Base-by-base conservation (phyloP, 2,113 vertebrate genomes). In the Dipodomys merriami region DNA sequence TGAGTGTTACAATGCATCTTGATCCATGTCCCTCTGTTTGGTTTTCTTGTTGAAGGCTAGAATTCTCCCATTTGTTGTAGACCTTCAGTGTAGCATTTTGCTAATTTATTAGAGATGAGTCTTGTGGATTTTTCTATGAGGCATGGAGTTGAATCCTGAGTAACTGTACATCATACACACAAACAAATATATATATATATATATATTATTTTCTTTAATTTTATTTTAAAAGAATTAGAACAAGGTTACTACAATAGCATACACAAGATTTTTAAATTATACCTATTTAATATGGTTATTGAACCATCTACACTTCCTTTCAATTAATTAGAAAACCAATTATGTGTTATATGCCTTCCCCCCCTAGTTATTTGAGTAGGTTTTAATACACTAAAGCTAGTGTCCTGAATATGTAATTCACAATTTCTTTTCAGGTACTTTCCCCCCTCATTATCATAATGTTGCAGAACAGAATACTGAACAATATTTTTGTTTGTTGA, bases 161-260 rank as follows among this genome's bases (percentile, higher is more conserved):
- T 39, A 39, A 39, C 39, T 39, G 39, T 39, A 39, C 39, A 39
- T 49, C 49, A 49, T 12, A 49, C 8, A 49, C 49, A 49, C 49
- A n/a, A n/a, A 49, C 49, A 49, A 8, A 49, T 1, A 49, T 0
- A 57, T 4, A 57, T 4, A 16, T 6, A 39, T 6, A 39, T 6
- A 39, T 6, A 39, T 39, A 39, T 39, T 57, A 57, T 57, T 57
- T 57, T 57, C 53, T 57, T 68, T 68, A 74, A 22, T 3, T 80
- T 90, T 79, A 73, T 93, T 11, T 79, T 30, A 25, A 91, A 80
- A 90, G 6, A 91, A 35, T 13, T 72, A 29, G 86, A 15, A 93
- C 19, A 92, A 90, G 60, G 69, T 57, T 57, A 8, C 77, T 72
- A 23, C 62, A 23, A 9, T 88, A 85, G 57, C 62, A 72, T 11